Percentiles rank a stretch among this genome's conserved stretches.
Conservation (phyloP, 2,113 vertebrate genomes). For the Redunca redunca region DNA sequence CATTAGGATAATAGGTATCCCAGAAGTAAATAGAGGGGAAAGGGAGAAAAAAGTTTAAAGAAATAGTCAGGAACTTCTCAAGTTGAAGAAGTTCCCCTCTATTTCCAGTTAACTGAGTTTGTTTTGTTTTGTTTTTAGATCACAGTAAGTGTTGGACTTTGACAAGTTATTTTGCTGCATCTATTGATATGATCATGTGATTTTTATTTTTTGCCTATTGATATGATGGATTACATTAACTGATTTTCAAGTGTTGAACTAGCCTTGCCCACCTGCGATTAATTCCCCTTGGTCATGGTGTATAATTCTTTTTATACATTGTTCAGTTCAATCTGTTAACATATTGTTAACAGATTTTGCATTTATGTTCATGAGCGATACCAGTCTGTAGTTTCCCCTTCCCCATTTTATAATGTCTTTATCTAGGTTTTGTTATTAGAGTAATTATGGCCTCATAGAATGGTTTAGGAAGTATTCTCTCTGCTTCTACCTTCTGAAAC, state of each 20-base stretch:
- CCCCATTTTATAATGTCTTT: neutral
- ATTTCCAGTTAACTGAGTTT: neutral
- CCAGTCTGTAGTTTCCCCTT: neutral
- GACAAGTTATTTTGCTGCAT: neutral
- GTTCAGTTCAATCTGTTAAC: neutral
- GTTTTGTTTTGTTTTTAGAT: neutral
- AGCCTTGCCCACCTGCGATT: neutral
- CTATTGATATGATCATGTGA: neutral
- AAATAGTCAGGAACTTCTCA: neutral
- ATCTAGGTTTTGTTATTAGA: neutral
- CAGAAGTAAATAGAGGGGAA: neutral
- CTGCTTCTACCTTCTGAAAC: neutral
- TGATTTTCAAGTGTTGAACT: neutral
- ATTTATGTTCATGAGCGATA: neutral
- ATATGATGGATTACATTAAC: neutral
- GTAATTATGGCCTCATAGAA: neutral
- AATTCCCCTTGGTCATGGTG: neutral
- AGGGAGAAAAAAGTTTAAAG: neutral
- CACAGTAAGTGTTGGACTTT: neutral
- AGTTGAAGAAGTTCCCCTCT: neutral
- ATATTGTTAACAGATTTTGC: neutral
- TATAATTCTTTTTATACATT: neutral
- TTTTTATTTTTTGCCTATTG: neutral
- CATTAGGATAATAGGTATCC: neutral
- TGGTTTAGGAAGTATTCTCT: neutral